Conservation (phyloP, 2,888 invertebrate species). For the Agrochola lota region DNA sequence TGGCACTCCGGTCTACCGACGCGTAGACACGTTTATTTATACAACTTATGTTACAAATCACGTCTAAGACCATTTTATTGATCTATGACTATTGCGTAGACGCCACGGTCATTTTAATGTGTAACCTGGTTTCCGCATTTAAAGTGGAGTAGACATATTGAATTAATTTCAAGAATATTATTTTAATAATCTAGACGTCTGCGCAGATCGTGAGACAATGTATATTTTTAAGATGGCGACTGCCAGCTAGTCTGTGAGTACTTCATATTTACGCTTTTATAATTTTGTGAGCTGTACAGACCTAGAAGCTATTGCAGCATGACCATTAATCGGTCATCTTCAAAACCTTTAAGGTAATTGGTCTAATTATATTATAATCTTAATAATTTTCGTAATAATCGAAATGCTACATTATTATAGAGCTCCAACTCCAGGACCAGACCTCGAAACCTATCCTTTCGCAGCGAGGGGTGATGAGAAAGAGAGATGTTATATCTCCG, state of each 20-base stretch:
- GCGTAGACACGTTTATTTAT: conserved; percentile 51
- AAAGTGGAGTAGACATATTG: conserved; percentile 53
- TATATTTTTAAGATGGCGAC: conserved; percentile 50
- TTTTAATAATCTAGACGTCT: conserved; percentile 52
- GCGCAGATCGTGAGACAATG: conserved; percentile 35
- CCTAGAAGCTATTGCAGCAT: background rate
- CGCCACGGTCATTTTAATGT: conserved; percentile 47
- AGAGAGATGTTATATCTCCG: no score
- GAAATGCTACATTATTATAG: no score
- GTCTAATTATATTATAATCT: background rate
- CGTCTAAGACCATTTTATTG: conserved; percentile 53
- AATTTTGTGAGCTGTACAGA: conserved; percentile 11
- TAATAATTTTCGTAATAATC: background rate
- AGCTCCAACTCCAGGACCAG: no score
- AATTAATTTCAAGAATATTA: conserved; percentile 58
- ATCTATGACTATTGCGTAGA: conserved; percentile 57
- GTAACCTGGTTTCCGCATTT: conserved; percentile 59
- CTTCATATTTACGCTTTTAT: background rate
- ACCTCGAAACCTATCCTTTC: no score
- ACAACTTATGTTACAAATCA: conserved; percentile 50
- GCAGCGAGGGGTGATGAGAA: no score
- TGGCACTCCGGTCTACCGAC: conserved; percentile 48
- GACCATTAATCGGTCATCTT: no score
- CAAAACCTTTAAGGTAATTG: background rate
- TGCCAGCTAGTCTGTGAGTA: conserved; percentile 28